phyloP scores from a whole-genome alignment of 1,140 invertebrate genomes.

The Drosophila sechellia region DNA sequence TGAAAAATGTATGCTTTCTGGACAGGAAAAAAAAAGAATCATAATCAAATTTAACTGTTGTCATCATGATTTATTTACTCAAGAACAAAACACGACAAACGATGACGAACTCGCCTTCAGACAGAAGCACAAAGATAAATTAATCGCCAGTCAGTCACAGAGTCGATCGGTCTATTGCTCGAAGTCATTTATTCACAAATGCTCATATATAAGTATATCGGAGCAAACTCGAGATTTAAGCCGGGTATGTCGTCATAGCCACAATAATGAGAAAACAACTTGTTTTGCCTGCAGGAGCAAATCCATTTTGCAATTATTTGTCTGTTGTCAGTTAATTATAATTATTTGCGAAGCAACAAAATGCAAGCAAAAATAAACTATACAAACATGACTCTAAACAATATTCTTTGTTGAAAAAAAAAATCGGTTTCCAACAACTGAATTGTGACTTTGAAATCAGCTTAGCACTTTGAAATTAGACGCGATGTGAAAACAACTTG shows the following conservation, averaged over 20 bases:
- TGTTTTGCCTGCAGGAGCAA: constrained; percentile 71
- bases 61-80: constrained; percentile 77
- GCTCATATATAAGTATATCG: constrained; percentile 24
- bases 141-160: constrained; percentile 47
- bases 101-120: constrained; percentile 51
- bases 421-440: constrained; percentile 18
- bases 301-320: constrained; percentile 70
- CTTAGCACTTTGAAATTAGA: constrained; percentile 51
- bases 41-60: constrained; percentile 83
- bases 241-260: constrained; percentile 59
- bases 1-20: constrained; percentile 70
- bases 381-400: constrained; percentile 25
- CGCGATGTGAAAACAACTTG: constrained; percentile 24
- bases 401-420: constrained; percentile 35
- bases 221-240: constrained; percentile 17
- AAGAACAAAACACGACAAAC: constrained; percentile 66
- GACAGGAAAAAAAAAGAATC: constrained; percentile 38
- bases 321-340: constrained; percentile 63
- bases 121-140: constrained; percentile 63
- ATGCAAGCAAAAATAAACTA: constrained; percentile 18
- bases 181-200: constrained; percentile 51
- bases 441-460: constrained; percentile 49
- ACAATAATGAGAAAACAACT: constrained; percentile 38
- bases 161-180: constrained; percentile 51
- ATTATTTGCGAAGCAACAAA: constrained; percentile 54